Base-by-base conservation (phyloP, 2,113 vertebrate genomes). In the Calcarius ornatus region DNA sequence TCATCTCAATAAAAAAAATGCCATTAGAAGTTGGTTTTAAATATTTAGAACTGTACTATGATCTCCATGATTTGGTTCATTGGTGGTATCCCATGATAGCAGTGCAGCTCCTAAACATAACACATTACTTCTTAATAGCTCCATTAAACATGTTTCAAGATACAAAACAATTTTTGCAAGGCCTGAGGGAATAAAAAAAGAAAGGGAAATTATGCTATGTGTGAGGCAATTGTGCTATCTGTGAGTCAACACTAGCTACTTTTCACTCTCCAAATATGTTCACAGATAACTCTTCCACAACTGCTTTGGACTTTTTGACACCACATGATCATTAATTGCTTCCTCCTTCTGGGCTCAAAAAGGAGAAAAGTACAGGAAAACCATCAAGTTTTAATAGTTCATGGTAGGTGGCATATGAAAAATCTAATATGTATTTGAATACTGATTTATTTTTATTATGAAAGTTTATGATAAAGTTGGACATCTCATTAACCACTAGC, bases 121-220 rank as follows among this genome's bases (percentile, higher is more conserved):
- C 53, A 77, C 43, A 81, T 31, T 93, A 31, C 66, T 93, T 48
- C 93, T 95, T 91, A 96, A 97, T 48, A 86, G 78, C 50, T 85
- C 88, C 80, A 95, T 94, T 96, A 96, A 91, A 50, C 31, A 84
- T 65, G 84, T 77, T 95, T 91, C 50, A 93, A 76, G 88, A 78
- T 45, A 92, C 61, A 82, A 90, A 96, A 93, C 33, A 71, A 76
- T 94, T 75, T 75, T 75, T 71, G 69, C 1, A 5, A 90, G 72
- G 72, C 83, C 71, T 66, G 17, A 7, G 77, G 86, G 69, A 86
- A 81, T 51, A 38, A 68, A 80, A 73, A 95, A 84, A 68, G 31
- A 64, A 73, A 54, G 19, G 10, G 42, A 86, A 95, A 92, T 70
- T 86, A 87, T 47, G 27, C 47, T 83, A 27, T n/a, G 33, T 70